Evolutionary conservation across 2,113 vertebrate genomes (phyloP).

Genomic region (Thamnaconus septentrionalis): DNA sequence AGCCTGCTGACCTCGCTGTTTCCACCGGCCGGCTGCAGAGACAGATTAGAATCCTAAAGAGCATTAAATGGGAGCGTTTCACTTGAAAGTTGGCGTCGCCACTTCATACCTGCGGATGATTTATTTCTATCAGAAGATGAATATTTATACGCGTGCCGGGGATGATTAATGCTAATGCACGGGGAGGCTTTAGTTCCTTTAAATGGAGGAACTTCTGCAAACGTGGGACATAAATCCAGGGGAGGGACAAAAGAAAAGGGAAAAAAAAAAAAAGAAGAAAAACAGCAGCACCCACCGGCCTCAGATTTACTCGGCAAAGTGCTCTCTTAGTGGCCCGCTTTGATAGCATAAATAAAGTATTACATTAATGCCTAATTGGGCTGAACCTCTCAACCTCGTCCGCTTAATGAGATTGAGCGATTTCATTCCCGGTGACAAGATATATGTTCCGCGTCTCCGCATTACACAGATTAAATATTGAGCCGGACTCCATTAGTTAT

Average conservation of each 20-base stretch:
- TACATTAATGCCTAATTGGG: constrained; percentile 72
- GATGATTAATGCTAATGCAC: constrained; percentile 44
- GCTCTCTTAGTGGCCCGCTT: constrained; percentile 73
- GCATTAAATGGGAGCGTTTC: constrained; percentile 52
- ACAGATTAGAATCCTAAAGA: constrained; percentile 16
- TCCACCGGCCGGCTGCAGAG: constrained; percentile 58
- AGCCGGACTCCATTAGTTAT: constrained; percentile 76
- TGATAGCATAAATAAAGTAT: constrained; percentile 76
- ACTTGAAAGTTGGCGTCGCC: not conserved
- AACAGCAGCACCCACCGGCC: constrained; percentile 52
- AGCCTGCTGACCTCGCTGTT: constrained; percentile 62
- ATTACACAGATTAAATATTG: constrained; percentile 82
- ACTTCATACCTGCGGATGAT: not conserved
- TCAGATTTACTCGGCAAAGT: constrained; percentile 76
- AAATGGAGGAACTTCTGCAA: constrained; percentile 25
- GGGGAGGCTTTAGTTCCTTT: constrained; percentile 24
- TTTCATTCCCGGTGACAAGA: constrained; percentile 79
- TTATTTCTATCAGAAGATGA: too few relatives aligned
- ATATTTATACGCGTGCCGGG: not conserved
- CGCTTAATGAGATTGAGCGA: constrained; percentile 74
- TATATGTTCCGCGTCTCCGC: constrained; percentile 73
- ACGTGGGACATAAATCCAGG: constrained; percentile 43
- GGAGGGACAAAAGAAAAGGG: too few relatives aligned
- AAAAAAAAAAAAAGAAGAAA: constrained; percentile 32
- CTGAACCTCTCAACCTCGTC: constrained; percentile 73